These are phyloP conservation scores for Phyllotis vaccarum DNA, from an alignment of 2,797 vertebrate genomes.

Conservation along the genomic window DNA sequence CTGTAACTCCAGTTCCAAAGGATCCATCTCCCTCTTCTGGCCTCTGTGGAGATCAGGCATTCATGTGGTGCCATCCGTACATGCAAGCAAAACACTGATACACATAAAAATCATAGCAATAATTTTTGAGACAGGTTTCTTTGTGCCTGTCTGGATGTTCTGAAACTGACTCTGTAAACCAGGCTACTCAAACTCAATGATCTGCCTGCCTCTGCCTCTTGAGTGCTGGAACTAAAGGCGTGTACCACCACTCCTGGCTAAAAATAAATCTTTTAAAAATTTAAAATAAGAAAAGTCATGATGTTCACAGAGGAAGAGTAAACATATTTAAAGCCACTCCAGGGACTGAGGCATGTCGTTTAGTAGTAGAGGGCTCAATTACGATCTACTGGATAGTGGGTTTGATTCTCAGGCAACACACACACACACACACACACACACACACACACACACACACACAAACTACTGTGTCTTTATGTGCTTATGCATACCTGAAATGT, in stretches of 20 bases:
- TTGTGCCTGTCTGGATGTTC: neutral
- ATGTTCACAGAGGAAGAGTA: neutral
- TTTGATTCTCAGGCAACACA: neutral
- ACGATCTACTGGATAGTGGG: neutral
- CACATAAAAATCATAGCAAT: neutral
- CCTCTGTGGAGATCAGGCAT: neutral
- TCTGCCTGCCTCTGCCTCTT: no score
- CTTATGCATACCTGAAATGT: neutral
- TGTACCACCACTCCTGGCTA: neutral
- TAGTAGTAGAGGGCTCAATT: neutral
- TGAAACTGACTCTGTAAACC: neutral
- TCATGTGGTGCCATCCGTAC: neutral
- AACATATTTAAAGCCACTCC: neutral
- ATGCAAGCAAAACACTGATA: neutral
- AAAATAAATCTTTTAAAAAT: neutral
- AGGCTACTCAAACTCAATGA: neutral
- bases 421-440: neutral
- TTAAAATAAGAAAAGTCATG: neutral
- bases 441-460: neutral
- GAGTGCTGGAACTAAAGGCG: neutral
- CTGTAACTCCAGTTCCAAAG: neutral
- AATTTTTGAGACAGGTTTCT: neutral
- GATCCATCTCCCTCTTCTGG: neutral
- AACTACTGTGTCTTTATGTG: neutral
- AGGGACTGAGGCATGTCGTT: neutral